phyloP scores from a whole-genome alignment of 2,888 invertebrate species.

The Phengaris alcon region DNA sequence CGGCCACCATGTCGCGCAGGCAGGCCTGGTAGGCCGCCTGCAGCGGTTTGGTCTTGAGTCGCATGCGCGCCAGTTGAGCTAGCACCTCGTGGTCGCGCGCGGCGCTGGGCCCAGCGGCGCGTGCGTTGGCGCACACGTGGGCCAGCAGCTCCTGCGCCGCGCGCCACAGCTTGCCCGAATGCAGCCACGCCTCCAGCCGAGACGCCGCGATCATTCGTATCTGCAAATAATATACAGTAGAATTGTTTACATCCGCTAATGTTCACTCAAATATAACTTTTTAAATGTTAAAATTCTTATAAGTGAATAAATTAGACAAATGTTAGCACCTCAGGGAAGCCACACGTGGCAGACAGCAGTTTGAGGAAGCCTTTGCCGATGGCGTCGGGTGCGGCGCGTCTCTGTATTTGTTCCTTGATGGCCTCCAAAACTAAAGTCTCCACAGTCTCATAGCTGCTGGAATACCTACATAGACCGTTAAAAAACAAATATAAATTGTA shows the following conservation, averaged over 20 bases:
- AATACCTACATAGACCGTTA: constrained; percentile 52
- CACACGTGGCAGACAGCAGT: constrained; percentile 90
- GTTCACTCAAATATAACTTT: neutral
- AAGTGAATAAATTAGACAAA: neutral
- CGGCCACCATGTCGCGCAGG: constrained; percentile 91
- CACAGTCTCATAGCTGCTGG: constrained; percentile 80
- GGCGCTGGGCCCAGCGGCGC: constrained; percentile 79
- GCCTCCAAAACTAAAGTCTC: constrained; percentile 91
- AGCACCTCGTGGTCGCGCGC: constrained; percentile 87
- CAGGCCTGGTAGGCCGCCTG: constrained; percentile 93
- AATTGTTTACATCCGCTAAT: neutral
- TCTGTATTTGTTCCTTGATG: constrained; percentile 91
- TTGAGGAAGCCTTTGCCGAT: constrained; percentile 93
- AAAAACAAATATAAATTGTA: neutral
- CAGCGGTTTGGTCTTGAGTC: constrained; percentile 95
- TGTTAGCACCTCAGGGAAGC: constrained; percentile 85
- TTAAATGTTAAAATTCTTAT: neutral
- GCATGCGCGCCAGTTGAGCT: constrained; percentile 90
- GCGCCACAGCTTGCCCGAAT: constrained; percentile 95
- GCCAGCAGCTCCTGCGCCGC: constrained; percentile 95
- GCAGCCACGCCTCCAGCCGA: constrained; percentile 94
- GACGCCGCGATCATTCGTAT: constrained; percentile 88
- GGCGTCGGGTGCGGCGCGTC: constrained; percentile 91
- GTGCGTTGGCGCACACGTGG: constrained; percentile 93
- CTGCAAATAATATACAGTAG: constrained; percentile 44